Evolutionary conservation across 2,888 invertebrate genomes (phyloP).

Genomic region (Agonopterix subpropinquella): DNA sequence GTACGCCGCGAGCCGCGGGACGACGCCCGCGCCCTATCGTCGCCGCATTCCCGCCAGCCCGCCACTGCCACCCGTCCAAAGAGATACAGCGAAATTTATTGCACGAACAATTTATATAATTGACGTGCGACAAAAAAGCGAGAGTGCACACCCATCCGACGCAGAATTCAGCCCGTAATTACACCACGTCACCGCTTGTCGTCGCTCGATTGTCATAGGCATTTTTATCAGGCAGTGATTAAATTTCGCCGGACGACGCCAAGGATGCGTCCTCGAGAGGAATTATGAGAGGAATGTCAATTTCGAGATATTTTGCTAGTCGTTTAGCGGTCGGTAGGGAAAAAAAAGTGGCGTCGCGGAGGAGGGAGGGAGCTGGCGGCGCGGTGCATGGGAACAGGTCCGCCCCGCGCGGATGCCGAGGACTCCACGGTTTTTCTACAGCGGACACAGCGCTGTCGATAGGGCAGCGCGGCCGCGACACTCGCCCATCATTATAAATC

Average conservation of each 20-base stretch:
- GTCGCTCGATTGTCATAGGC: conserved; percentile 48
- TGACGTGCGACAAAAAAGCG: conserved; percentile 71
- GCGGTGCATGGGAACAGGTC: conserved; percentile 57
- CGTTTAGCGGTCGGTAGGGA: conserved; percentile 48
- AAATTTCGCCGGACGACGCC: conserved; percentile 51
- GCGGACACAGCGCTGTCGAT: conserved; percentile 39
- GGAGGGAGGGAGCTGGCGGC: conserved; percentile 24
- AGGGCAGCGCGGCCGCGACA: conserved; percentile 53
- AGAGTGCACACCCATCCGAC: conserved; percentile 57
- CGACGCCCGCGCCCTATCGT: conserved; percentile 40
- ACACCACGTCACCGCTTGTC: conserved; percentile 46
- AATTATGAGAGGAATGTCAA: conserved; percentile 71
- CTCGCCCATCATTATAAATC: conserved; percentile 69
- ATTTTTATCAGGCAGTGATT: conserved; percentile 52
- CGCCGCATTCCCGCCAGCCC: conserved; percentile 50
- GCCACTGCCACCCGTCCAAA: conserved; percentile 44
- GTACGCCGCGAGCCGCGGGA: conserved; percentile 37
- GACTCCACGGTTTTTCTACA: conserved; percentile 54
- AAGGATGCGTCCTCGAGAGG: conserved; percentile 64
- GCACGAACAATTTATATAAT: conserved; percentile 74
- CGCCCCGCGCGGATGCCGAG: conserved; percentile 51
- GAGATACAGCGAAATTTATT: conserved; percentile 74
- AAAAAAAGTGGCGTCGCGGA: conserved; percentile 45
- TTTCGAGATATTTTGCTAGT: conserved; percentile 70
- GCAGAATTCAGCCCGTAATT: conserved; percentile 61